Percentiles rank a stretch among this genome's conserved stretches.
These are phyloP conservation scores for Corythornis vintsioides DNA, from an alignment of 2,113 vertebrate genomes.

Conservation along the genomic window DNA sequence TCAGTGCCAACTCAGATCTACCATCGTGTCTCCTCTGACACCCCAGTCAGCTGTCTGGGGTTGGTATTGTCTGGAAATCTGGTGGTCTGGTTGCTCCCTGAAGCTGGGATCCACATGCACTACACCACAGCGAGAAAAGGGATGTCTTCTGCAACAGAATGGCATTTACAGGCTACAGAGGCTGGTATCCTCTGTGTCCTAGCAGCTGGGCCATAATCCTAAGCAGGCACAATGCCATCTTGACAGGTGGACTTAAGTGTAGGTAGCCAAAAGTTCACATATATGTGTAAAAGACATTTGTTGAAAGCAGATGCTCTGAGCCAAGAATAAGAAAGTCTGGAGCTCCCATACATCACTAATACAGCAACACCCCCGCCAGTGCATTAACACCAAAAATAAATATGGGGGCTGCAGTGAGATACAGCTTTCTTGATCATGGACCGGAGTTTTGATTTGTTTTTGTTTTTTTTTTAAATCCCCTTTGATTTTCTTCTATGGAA, in stretches of 20 bases:
- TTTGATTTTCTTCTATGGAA: background rate
- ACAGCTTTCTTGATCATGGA: background rate
- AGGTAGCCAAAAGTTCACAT: conserved; percentile 18
- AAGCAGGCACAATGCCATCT: background rate
- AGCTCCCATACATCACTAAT: conserved; percentile 6
- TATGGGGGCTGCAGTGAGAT: background rate
- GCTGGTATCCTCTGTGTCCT: background rate
- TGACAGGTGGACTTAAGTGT: conserved; percentile 6
- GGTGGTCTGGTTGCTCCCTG: background rate
- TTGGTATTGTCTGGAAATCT: background rate
- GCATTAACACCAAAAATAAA: background rate
- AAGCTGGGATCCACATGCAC: background rate
- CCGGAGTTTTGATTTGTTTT: too few species aligned
- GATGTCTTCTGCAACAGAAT: background rate
- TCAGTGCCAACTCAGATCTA: background rate
- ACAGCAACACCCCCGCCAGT: background rate
- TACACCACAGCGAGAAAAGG: fast-evolving
- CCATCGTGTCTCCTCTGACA: fast-evolving
- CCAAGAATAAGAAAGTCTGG: background rate
- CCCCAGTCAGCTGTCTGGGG: background rate
- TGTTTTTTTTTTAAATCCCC: background rate
- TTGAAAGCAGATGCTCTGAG: conserved; percentile 31
- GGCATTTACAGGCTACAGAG: background rate
- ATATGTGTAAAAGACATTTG: conserved; percentile 8
- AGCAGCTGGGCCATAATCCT: background rate